Base-by-base conservation (phyloP, 2,113 vertebrate species). In the Paramormyrops kingsleyae region DNA sequence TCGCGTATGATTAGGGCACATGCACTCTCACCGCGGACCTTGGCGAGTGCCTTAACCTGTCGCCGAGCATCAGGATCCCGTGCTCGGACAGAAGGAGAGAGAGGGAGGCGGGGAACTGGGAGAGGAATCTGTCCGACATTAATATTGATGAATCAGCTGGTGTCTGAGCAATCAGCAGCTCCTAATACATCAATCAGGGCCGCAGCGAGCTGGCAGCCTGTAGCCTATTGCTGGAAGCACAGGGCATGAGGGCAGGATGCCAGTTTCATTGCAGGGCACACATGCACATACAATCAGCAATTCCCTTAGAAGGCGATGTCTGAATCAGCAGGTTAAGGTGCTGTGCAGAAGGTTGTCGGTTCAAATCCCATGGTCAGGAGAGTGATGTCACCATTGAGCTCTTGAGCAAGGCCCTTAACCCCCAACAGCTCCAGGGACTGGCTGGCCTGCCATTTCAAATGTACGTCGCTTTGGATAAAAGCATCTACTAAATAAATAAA, bases 101-200 rank as follows among this genome's bases (percentile, higher is more conserved):
- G 21, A 31, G 5, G 35, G 24, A 87, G 83, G 83, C 44, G 17
- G 89, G 19, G n/a, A 42, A 70, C 21, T 87, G 52, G 83, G 42
- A 83, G 35, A 87, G 62, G 44, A n/a, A 19, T 47, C 19, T 42
- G 27, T 49, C 90, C 80, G 90, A 77, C 89, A 85, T 87, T 89
- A 88, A 88, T 93, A 88, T 90, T 94, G 93, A 95, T 94, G 92
- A 94, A 92, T 93, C 90, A 87, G 85, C 85, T 4, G 31, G 27
- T 35, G 31, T 84, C 39, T 12, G 8, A 47, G 83, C 83, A 44
- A 84, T 84, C 83, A 84, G 83, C 44, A 44, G 83, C 83, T 24
- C 42, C 42, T 47, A n/a, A 84, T 44, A 46, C 17, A 83, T 83
- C 74, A 35, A 80, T 80, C 74, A 70, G 27, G 10, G 62, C 62